Conservation (phyloP, 2,797 vertebrate species). For the Gobio occitaniae region DNA sequence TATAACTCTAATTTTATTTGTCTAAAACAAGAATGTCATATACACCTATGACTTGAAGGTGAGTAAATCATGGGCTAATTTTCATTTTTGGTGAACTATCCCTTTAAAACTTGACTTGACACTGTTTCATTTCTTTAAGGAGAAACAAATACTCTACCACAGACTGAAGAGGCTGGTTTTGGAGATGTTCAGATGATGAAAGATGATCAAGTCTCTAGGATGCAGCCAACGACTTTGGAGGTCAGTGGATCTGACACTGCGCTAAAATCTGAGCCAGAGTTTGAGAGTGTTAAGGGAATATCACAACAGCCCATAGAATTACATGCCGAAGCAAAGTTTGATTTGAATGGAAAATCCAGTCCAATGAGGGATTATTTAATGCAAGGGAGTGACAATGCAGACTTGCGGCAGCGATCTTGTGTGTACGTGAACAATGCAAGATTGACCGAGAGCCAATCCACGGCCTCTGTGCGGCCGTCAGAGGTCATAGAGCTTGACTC, state of each 20-base stretch:
- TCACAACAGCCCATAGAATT: constrained; percentile 57
- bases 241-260: constrained; percentile 83
- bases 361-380: constrained; percentile 67
- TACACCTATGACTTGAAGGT: no score
- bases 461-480: constrained; percentile 24
- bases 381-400: constrained; percentile 48
- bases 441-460: constrained; percentile 39
- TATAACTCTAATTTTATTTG: no score
- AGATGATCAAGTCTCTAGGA: constrained; percentile 62
- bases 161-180: constrained; percentile 51
- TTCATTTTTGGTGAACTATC: no score
- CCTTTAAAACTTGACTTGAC: background rate
- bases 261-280: constrained; percentile 74
- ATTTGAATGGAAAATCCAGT: constrained; percentile 58
- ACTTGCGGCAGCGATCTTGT: constrained; percentile 60
- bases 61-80: no score
- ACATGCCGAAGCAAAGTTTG: constrained; percentile 63
- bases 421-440: constrained; percentile 61
- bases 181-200: constrained; percentile 54
- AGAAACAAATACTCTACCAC: constrained; percentile 59
- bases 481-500: constrained; percentile 64
- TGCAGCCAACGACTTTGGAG: constrained; percentile 69
- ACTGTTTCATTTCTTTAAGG: constrained; percentile 60
- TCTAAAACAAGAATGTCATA: no score
- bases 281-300: constrained; percentile 55